Evolutionary conservation across 2,113 vertebrate species (phyloP).

Genomic region (Gobius niger): DNA sequence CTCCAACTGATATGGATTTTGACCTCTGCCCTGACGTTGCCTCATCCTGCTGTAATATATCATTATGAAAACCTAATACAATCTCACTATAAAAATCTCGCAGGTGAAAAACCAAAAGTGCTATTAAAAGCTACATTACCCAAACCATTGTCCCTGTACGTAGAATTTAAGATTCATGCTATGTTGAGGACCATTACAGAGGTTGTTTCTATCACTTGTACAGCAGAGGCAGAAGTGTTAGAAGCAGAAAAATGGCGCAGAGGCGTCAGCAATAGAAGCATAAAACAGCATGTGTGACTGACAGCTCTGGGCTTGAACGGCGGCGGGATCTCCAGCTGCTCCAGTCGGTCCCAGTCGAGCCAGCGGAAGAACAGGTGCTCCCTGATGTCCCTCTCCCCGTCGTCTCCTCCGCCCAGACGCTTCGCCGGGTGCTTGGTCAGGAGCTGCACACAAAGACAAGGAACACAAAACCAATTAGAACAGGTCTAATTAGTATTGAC

Average conservation of each 20-base stretch:
- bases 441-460: conserved; percentile 70
- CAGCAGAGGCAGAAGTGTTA: too few relatives aligned
- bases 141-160: too few relatives aligned
- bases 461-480: not conserved
- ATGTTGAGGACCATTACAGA: too few relatives aligned
- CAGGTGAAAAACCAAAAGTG: too few relatives aligned
- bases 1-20: too few relatives aligned
- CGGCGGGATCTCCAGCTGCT: conserved; percentile 85
- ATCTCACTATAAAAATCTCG: too few relatives aligned
- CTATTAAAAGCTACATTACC: too few relatives aligned
- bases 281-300: conserved; percentile 58
- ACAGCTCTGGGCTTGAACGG: conserved; percentile 88
- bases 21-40: too few relatives aligned
- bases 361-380: conserved; percentile 90
- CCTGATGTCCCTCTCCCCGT: conserved; percentile 84
- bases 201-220: too few relatives aligned
- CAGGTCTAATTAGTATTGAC: not conserved
- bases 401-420: conserved; percentile 83
- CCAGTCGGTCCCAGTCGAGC: conserved; percentile 92
- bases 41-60: too few relatives aligned
- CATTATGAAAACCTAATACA: too few relatives aligned
- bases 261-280: not conserved
- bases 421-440: conserved; percentile 88
- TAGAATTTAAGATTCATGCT: too few relatives aligned
- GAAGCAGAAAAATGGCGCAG: not conserved